Conservation (phyloP, 2,797 vertebrate genomes). For the Choloepus didactylus region DNA sequence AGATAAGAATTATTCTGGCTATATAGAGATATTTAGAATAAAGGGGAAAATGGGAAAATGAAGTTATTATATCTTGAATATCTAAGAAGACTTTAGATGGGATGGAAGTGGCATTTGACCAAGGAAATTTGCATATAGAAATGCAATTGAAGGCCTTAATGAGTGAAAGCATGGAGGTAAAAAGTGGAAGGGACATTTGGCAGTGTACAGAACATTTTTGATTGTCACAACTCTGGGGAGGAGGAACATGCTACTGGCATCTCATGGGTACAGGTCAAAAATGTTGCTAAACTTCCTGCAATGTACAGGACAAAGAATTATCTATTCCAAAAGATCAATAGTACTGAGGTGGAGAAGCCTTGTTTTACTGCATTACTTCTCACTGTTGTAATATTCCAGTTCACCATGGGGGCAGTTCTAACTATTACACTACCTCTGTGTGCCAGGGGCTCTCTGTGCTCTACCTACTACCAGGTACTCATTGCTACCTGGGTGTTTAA, state of each 20-base stretch:
- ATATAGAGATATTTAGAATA: neutral
- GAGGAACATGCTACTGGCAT: neutral
- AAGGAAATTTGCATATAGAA: neutral
- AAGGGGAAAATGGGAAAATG: neutral
- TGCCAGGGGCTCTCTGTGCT: neutral
- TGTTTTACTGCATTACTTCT: neutral
- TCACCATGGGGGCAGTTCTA: neutral
- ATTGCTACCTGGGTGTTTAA: neutral
- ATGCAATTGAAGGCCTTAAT: neutral
- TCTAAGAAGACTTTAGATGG: neutral
- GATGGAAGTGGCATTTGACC: neutral
- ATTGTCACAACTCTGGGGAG: neutral
- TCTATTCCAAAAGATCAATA: neutral
- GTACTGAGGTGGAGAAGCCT: neutral
- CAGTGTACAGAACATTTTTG: neutral
- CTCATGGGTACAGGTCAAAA: neutral
- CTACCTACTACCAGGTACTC: neutral
- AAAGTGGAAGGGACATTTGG: neutral
- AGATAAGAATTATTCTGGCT: neutral
- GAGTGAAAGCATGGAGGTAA: neutral
- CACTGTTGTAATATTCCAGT: neutral
- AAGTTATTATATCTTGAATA: neutral
- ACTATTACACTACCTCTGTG: neutral
- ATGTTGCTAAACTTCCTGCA: neutral
- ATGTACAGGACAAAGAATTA: neutral